Percentiles rank a stretch among this genome's conserved stretches.
Conservation (phyloP, 2,797 vertebrate genomes). For the Diplodus puntazzo region DNA sequence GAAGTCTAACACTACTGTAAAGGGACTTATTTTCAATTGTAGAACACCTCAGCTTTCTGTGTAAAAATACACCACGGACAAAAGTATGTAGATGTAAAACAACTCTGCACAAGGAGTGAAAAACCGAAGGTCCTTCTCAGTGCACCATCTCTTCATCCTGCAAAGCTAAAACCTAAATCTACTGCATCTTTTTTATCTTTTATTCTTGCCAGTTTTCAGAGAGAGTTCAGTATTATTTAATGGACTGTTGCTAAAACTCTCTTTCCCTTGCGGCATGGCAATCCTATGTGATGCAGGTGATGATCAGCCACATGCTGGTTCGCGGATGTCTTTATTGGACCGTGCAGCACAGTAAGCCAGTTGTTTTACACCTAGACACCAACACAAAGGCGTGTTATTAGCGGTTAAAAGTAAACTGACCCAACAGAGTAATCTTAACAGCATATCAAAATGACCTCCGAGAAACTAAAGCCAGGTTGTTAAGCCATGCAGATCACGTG, state of each 20-base stretch:
- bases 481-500: constrained; percentile 24
- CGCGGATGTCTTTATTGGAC: background rate
- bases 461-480: constrained; percentile 54
- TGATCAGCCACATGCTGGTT: background rate
- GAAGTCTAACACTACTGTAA: background rate
- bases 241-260: no score
- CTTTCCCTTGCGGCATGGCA: background rate
- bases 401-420: constrained; percentile 47
- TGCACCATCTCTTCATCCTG: no score
- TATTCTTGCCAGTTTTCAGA: background rate
- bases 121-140: background rate
- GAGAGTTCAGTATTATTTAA: background rate
- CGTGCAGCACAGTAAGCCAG: background rate
- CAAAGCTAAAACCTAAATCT: background rate
- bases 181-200: background rate
- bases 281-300: background rate
- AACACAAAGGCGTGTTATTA: constrained; percentile 23
- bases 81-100: background rate
- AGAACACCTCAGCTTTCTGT: background rate
- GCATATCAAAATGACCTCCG: constrained; percentile 31
- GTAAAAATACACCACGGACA: background rate
- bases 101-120: background rate
- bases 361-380: background rate
- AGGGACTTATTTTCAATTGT: background rate
- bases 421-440: constrained; percentile 19